phyloP scores from a whole-genome alignment of 2,113 vertebrate genomes.

The Trichomycterus rosablanca region DNA sequence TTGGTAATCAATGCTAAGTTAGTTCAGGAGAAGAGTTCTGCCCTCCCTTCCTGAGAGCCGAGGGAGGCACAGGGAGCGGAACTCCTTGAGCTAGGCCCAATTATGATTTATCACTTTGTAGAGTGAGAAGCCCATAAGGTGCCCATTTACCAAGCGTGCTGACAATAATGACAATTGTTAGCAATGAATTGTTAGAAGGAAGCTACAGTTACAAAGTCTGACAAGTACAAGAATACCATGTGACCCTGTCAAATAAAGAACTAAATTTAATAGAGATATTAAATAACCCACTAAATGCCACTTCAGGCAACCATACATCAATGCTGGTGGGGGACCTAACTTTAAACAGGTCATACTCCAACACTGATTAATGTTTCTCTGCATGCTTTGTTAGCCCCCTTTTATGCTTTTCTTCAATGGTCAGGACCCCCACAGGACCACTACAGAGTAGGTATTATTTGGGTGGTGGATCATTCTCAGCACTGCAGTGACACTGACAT shows the following conservation, averaged over 20 bases:
- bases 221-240: neutral
- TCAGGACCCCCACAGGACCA: too few species aligned
- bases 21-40: slow-evolving; percentile 34
- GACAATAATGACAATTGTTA: slow-evolving; percentile 5
- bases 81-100: slow-evolving; percentile 2
- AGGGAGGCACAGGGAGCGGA: neutral
- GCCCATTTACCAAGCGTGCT: slow-evolving; percentile 7
- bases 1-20: slow-evolving; percentile 68
- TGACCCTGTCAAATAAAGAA: neutral
- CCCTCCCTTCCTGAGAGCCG: neutral
- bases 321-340: too few species aligned
- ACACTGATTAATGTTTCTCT: too few species aligned
- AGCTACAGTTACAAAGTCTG: neutral
- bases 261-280: neutral
- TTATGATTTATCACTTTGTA: slow-evolving; percentile 27
- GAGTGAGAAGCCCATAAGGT: slow-evolving; percentile 6
- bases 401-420: too few species aligned
- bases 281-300: neutral
- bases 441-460: too few species aligned
- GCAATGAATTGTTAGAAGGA: slow-evolving; percentile 17
- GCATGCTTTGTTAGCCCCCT: too few species aligned
- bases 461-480: too few species aligned
- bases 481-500: too few species aligned
- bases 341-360: too few species aligned
- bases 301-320: too few species aligned